Evolutionary conservation across 2,888 invertebrate species (phyloP), one percentile per base, ranked within the genome.

Genomic region (Drosophila pseudotalamancana): DNA sequence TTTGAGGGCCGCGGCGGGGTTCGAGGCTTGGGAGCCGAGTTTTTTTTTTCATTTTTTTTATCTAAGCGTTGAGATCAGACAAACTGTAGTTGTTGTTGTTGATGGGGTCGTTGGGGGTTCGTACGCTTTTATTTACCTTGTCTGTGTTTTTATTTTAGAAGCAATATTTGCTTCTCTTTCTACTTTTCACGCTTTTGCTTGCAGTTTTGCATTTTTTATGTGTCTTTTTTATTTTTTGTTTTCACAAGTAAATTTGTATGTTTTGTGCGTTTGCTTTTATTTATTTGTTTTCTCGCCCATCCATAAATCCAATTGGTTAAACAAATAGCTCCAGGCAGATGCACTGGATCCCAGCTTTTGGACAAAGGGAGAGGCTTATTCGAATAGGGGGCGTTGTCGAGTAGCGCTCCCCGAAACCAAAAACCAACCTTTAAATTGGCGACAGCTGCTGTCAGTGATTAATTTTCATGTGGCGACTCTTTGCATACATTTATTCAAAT

Each of bases 121-220:
- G 42, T 51, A 54, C 25, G 60, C 61, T 67, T 77, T 80, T 80
- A 65, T 84, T 86, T 82, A 82, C 81, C 77, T 86, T 82, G 84
- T 82, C 80, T 80, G 87, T 39, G 43, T 50, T 70, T 62, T 62
- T 74, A 48, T 56, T 51, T 67, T 40, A 18, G 42, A 27, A n/a
- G n/a, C n/a, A n/a, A n/a, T n/a, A 42, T 49, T 40, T 35, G 21
- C 43, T 35, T 39, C 34, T 19, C 46, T 21, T 21, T 48, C 29
- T 67, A 62, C 65, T 62, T 64, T 75, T 60, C 40, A 51, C 49
- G 45, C 65, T 70, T 63, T 68, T 69, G 50, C 55, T 61, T 75
- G 49, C 55, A 66, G 57, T 78, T 70, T 61, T 63, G 46, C 45
- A 60, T 57, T 63, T 53, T 43, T n/a, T n/a, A n/a, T n/a, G n/a